Conservation (phyloP, 2,113 vertebrate species). For the Calyptommatus sinebrachiatus region DNA sequence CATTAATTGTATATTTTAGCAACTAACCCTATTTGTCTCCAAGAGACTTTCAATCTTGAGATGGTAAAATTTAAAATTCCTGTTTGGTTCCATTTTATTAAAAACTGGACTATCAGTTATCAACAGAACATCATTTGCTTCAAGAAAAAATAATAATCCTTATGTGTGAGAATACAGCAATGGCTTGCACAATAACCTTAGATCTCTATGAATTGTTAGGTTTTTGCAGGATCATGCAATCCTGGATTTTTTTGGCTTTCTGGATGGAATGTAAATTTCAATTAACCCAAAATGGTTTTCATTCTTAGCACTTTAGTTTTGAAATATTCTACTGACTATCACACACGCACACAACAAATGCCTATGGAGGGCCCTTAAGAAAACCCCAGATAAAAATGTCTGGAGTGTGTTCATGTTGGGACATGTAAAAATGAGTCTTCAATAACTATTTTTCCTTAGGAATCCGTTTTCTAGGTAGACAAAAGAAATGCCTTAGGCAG, state of each 20-base stretch:
- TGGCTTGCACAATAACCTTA: slow-evolving; percentile 6
- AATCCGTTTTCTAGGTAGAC: slow-evolving; percentile 49
- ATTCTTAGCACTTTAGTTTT: slow-evolving; percentile 21
- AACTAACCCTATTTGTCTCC: rapidly evolving
- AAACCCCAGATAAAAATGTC: background rate
- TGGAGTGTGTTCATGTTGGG: background rate
- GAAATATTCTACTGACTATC: slow-evolving; percentile 35
- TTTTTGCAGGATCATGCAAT: slow-evolving; percentile 30
- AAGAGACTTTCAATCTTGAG: background rate
- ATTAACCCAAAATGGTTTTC: slow-evolving; percentile 12
- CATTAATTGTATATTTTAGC: background rate
- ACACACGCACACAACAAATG: background rate
- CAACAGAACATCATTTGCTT: slow-evolving; percentile 6
- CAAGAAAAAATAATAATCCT: slow-evolving; percentile 25
- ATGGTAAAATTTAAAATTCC: slow-evolving; percentile 10
- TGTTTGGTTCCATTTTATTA: slow-evolving; percentile 25
- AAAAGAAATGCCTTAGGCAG: slow-evolving; percentile 49
- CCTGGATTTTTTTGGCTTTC: slow-evolving; percentile 33
- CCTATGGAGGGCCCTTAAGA: slow-evolving; percentile 41
- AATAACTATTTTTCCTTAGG: slow-evolving; percentile 34
- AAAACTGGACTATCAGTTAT: background rate
- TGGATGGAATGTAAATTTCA: slow-evolving; percentile 45
- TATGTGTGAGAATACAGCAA: background rate
- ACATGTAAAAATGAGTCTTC: slow-evolving; percentile 27
- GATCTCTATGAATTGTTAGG: background rate